phyloP scores from a whole-genome alignment of 2,113 vertebrate genomes.

The Campylomormyrus tamandua region DNA sequence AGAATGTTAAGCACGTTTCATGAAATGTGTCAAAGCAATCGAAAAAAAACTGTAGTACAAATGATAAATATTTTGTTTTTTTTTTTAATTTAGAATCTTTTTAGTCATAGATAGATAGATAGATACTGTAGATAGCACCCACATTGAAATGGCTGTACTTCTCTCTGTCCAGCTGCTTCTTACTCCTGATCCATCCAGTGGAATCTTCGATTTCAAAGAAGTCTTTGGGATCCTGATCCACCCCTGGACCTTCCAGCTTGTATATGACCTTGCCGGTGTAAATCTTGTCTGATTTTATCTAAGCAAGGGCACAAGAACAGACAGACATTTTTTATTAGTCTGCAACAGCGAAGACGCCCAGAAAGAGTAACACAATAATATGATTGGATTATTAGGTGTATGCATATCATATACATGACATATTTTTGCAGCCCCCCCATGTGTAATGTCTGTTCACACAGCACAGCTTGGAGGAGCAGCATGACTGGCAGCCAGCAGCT shows the following conservation, averaged over 20 bases:
- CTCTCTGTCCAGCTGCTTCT: conserved; percentile 81
- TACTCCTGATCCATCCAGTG: conserved; percentile 80
- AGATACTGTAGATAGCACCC: conserved; percentile 9
- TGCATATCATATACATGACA: neutral
- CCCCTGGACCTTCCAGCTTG: conserved; percentile 87
- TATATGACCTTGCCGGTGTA: conserved; percentile 81
- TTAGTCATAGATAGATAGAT: neutral
- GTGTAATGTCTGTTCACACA: neutral
- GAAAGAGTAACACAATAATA: neutral
- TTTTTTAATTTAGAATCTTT: neutral
- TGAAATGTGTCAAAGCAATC: too few species aligned
- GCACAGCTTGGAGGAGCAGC: neutral
- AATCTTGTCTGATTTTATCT: conserved; percentile 96
- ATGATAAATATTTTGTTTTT: too few species aligned
- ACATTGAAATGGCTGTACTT: conserved; percentile 77
- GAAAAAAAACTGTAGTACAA: too few species aligned
- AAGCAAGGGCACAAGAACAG: conserved; percentile 44
- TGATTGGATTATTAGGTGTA: neutral
- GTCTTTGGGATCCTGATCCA: conserved; percentile 83
- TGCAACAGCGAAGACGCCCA: neutral
- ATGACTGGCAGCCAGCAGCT: neutral
- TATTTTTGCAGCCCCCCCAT: neutral
- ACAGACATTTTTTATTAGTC: conserved; percentile 22
- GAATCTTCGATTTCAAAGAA: conserved; percentile 88
- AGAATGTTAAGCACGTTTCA: too few species aligned